phyloP scores from a whole-genome alignment of 2,113 vertebrate species.

The Serinus canaria region DNA sequence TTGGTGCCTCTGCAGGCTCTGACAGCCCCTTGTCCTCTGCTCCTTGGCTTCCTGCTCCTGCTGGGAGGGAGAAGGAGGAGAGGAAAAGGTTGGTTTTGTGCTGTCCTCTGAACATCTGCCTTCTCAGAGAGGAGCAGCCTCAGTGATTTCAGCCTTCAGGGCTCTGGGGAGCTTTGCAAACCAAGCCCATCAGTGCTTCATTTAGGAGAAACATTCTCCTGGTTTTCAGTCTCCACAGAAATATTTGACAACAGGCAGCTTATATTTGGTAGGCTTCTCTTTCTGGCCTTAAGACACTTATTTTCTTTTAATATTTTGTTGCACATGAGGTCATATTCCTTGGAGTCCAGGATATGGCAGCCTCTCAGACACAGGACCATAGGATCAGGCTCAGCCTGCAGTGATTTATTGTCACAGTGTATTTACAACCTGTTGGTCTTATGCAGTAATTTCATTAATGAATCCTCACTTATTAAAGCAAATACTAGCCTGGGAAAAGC shows the following conservation, averaged over 20 bases:
- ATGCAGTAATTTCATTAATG: background rate
- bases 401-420: background rate
- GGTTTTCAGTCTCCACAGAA: conserved; percentile 53
- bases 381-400: background rate
- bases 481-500: background rate
- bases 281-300: conserved; percentile 45
- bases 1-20: background rate
- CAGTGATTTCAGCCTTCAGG: conserved; percentile 57
- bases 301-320: conserved; percentile 66
- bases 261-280: conserved; percentile 22
- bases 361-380: background rate
- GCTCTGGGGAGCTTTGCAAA: conserved; percentile 68
- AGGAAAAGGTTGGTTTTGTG: conserved; percentile 38
- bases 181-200: conserved; percentile 55
- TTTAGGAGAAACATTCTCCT: conserved; percentile 63
- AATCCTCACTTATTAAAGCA: background rate
- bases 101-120: conserved; percentile 64
- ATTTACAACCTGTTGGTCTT: background rate
- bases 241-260: conserved; percentile 55
- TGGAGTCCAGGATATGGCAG: conserved; percentile 14
- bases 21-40: background rate
- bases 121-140: conserved; percentile 43
- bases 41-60: background rate
- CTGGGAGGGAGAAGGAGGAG: background rate
- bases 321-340: conserved; percentile 53